Percentiles rank a stretch among this genome's conserved stretches.
These are phyloP conservation scores for Emberiza fucata DNA, from an alignment of 2,113 vertebrate species.

Conservation along the genomic window DNA sequence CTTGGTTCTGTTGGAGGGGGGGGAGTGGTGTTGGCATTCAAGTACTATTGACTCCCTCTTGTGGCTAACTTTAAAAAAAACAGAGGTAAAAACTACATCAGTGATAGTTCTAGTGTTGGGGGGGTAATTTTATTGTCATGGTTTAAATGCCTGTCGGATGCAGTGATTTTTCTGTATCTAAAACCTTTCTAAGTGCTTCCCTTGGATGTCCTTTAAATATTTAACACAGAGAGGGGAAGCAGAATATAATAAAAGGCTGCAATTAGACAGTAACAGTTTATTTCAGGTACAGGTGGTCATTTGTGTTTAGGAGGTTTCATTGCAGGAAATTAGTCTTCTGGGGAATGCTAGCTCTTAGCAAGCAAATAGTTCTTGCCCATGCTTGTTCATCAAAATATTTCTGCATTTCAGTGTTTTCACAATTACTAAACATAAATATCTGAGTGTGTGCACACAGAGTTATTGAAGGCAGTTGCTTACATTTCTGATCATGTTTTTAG, in stretches of 20 bases:
- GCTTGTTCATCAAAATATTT: not conserved
- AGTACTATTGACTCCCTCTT: conserved; percentile 20
- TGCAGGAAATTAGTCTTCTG: not conserved
- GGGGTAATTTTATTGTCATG: not conserved
- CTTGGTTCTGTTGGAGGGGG: not conserved
- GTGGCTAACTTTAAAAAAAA: not conserved
- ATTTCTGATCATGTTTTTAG: not conserved
- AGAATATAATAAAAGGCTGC: not conserved
- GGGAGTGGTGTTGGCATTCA: not conserved
- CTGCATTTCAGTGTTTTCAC: not conserved
- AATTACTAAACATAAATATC: not conserved
- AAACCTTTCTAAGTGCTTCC: not conserved
- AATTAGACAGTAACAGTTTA: not conserved
- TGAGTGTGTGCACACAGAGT: rapidly evolving
- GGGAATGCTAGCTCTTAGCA: not conserved
- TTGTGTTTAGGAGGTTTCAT: not conserved
- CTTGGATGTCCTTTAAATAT: not conserved
- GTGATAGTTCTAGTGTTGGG: not conserved
- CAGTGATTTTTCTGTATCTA: not conserved
- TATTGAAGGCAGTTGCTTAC: not conserved
- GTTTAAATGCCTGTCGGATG: not conserved
- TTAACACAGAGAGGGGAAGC: not conserved
- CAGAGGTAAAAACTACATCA: not conserved
- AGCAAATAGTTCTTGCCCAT: not conserved
- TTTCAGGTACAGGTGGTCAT: not conserved